Evolutionary conservation across 2,888 invertebrate genomes (phyloP).

Genomic region (Blera fallax): DNA sequence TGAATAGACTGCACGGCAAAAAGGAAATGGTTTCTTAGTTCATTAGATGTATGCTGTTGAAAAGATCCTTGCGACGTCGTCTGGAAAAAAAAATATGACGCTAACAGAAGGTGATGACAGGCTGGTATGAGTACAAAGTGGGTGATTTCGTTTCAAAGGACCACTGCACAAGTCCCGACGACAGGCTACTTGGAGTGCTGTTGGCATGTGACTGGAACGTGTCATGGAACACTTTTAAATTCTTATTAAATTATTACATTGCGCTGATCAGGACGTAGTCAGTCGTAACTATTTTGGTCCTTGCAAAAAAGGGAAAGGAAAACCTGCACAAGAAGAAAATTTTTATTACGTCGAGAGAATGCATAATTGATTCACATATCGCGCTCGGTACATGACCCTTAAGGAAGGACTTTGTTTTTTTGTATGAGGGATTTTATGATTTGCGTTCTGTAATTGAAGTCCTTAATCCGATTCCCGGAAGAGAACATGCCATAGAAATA

Average conservation of each 20-base stretch:
- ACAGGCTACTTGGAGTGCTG: slow-evolving; percentile 49
- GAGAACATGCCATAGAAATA: background rate
- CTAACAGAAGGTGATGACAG: slow-evolving; percentile 58
- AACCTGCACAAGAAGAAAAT: background rate
- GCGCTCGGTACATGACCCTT: background rate
- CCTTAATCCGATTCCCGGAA: slow-evolving; percentile 12
- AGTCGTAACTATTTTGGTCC: slow-evolving; percentile 16
- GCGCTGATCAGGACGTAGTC: slow-evolving; percentile 35
- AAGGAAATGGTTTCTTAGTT: slow-evolving; percentile 7
- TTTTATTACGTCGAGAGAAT: slow-evolving; percentile 42
- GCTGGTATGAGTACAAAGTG: background rate
- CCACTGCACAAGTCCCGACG: slow-evolving; percentile 33
- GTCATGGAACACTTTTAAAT: slow-evolving; percentile 41
- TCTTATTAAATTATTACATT: slow-evolving; percentile 55
- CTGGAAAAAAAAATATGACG: slow-evolving; percentile 40
- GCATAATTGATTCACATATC: slow-evolving; percentile 49
- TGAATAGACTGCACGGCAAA: background rate
- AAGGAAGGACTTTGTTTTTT: background rate
- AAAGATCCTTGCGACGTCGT: slow-evolving; percentile 27
- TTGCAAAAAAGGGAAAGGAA: background rate
- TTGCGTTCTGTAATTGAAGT: slow-evolving; percentile 6
- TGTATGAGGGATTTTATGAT: background rate
- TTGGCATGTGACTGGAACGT: slow-evolving; percentile 68
- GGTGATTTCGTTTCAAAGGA: slow-evolving; percentile 9
- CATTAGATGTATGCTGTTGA: slow-evolving; percentile 32